A percentile compares a stretch with the other conserved stretches of the same genome.
These are phyloP conservation scores for Sanderia malayensis DNA, from an alignment of 30 jellyfish, hydroid and myxozoan species.

Conservation along the genomic window DNA sequence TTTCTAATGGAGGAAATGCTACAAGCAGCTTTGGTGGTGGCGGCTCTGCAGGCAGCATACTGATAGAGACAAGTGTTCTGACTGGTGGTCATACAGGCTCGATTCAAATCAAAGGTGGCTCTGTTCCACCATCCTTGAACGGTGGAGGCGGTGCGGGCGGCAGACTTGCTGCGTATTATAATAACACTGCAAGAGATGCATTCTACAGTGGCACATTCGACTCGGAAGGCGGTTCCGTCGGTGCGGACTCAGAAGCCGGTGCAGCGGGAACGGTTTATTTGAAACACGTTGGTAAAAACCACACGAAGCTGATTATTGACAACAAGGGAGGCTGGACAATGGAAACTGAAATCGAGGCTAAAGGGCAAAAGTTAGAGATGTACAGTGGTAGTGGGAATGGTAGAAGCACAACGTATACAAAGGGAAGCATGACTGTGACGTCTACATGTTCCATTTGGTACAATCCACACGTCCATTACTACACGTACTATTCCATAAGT, in stretches of 20 bases:
- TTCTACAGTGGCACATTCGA: constrained; percentile 57
- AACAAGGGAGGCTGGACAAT: constrained; percentile 52
- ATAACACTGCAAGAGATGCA: constrained; percentile 46
- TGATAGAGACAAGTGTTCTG: constrained; percentile 21
- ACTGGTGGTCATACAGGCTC: constrained; percentile 66
- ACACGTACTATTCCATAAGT: constrained; percentile 25
- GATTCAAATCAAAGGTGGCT: constrained; percentile 52
- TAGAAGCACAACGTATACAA: constrained; percentile 23
- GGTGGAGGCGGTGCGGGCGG: constrained; percentile 82
- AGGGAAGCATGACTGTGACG: constrained; percentile 21
- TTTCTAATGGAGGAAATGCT: constrained; percentile 49
- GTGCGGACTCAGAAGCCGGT: constrained; percentile 27
- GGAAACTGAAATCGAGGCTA: constrained; percentile 51
- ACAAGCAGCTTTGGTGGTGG: constrained; percentile 46
- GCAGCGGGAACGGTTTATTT: constrained; percentile 55
- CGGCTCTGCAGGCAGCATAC: constrained; percentile 64
- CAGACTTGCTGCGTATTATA: constrained; percentile 51
- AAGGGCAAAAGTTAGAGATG: constrained; percentile 36
- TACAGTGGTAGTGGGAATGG: constrained; percentile 35
- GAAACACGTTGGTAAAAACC: constrained; percentile 14
- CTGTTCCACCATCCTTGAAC: constrained; percentile 20
- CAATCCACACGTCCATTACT: neutral
- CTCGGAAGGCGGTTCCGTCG: constrained; percentile 53
- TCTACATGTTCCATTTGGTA: constrained; percentile 28
- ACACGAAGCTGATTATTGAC: constrained; percentile 47